Base-by-base conservation (phyloP, 2,113 vertebrate species). In the Prunella fulvescens region DNA sequence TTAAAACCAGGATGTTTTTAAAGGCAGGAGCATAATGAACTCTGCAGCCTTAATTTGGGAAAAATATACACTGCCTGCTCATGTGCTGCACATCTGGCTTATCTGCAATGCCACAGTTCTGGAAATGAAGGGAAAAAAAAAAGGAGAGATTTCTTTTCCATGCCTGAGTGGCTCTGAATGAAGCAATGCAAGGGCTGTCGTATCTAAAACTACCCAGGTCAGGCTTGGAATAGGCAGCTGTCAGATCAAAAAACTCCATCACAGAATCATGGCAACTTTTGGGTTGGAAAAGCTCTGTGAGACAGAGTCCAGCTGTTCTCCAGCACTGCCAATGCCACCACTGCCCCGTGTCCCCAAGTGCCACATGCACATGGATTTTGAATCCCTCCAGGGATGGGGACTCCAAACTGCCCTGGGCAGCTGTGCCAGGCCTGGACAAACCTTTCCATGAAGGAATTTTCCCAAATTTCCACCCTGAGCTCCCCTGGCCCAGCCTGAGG, bases 291-390 rank as follows among this genome's bases (percentile, higher is more conserved):
- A 53, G 19, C 9, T 33, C 26, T 11, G 19, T 3, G 23, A 58
- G 26, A 44, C 0, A 1, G 11, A 65, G 23, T 24, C 58, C 50
- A 64, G 3, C 31, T 1, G 9, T 33, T 9, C 25, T 19, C 19
- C 58, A 88, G 66, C 76, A 42, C 42, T 50, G 58, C 35, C 76
- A 42, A 18, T 35, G 35, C 25, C 58, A 57, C 11, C 57, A 7
- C 1, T 72, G 37, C 5, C 44, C 56, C 12, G 0, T 4, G 42
- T 57, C 50, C 42, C 66, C 66, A 57, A 3, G 57, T 14, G 42
- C 29, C 74, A 80, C 48, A 2, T 62, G n/a, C 35, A 25, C 11
- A 1, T 0, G 3, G 35, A 3, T 11, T 29, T n/a, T 3, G 6
- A n/a, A 62, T 16, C 10, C 15, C 24, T 18, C 35, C 56, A 64